Evolutionary conservation across 2,888 invertebrate genomes (phyloP).

Genomic region (Gonocerus acuteangulatus): DNA sequence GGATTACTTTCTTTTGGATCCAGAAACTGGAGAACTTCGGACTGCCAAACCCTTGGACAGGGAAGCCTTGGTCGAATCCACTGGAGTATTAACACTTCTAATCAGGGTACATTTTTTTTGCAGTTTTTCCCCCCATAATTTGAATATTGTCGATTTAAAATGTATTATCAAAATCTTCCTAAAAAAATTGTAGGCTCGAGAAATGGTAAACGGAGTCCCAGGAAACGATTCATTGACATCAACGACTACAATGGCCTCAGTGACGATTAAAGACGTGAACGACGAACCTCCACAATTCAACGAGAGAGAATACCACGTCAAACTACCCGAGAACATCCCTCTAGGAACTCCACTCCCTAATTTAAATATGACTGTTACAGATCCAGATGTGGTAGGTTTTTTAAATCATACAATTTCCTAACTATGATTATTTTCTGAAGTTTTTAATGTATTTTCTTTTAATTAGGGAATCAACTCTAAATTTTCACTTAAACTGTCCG

Average conservation of each 20-base stretch:
- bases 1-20: constrained; percentile 76
- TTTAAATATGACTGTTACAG: constrained; percentile 75
- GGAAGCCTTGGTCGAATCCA: constrained; percentile 65
- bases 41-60: constrained; percentile 79
- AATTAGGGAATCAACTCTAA: constrained; percentile 73
- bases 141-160: not conserved
- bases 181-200: constrained; percentile 55
- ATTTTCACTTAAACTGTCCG: constrained; percentile 69
- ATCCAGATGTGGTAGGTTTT: constrained; percentile 67
- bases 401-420: not conserved
- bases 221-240: constrained; percentile 60
- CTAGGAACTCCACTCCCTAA: constrained; percentile 72
- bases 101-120: constrained; percentile 50
- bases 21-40: constrained; percentile 67
- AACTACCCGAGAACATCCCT: constrained; percentile 73
- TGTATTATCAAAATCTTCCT: constrained; percentile 8
- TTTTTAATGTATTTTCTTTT: constrained; percentile 22
- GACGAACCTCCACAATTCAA: constrained; percentile 82
- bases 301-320: constrained; percentile 68
- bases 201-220: constrained; percentile 64
- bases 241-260: constrained; percentile 63
- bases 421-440: not conserved
- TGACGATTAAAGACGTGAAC: constrained; percentile 81
- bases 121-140: not conserved
- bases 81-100: constrained; percentile 68